These are phyloP conservation scores for Odontophorus gujanensis DNA, from an alignment of 2,113 vertebrate species.

Conservation along the genomic window DNA sequence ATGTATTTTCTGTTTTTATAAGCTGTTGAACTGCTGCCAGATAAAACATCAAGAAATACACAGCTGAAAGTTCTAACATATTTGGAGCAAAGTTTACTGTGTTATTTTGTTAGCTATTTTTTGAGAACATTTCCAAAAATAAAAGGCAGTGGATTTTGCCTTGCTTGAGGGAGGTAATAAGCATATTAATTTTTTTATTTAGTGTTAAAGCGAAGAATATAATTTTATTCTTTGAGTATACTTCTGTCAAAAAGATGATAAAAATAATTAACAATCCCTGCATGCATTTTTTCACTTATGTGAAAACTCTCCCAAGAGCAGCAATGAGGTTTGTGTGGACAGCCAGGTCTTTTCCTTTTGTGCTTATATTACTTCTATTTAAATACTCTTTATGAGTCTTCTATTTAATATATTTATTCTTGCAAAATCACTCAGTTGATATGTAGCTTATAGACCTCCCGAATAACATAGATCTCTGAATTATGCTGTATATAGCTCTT, in stretches of 20 bases:
- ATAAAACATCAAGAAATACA: background rate
- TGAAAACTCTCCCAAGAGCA: background rate
- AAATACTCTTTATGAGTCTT: background rate
- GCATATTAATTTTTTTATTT: background rate
- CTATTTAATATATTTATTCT: background rate
- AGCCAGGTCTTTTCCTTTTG: background rate
- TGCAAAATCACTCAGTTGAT: background rate
- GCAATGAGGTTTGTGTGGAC: background rate
- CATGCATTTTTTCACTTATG: background rate
- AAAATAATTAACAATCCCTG: background rate
- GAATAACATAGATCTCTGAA: background rate
- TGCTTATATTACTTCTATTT: background rate
- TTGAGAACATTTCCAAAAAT: background rate
- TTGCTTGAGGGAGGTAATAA: background rate
- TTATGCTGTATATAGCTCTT: background rate
- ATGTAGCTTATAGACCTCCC: background rate
- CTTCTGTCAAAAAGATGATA: background rate
- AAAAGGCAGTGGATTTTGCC: background rate
- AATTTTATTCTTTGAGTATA: background rate
- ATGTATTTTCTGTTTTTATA: background rate
- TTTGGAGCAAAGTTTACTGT: background rate
- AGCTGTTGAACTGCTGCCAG: background rate
- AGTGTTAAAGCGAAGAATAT: background rate
- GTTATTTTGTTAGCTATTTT: background rate
- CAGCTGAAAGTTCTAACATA: background rate